These are phyloP conservation scores for Polyergus mexicanus DNA, from an alignment of 1,140 invertebrate genomes.

Conservation along the genomic window DNA sequence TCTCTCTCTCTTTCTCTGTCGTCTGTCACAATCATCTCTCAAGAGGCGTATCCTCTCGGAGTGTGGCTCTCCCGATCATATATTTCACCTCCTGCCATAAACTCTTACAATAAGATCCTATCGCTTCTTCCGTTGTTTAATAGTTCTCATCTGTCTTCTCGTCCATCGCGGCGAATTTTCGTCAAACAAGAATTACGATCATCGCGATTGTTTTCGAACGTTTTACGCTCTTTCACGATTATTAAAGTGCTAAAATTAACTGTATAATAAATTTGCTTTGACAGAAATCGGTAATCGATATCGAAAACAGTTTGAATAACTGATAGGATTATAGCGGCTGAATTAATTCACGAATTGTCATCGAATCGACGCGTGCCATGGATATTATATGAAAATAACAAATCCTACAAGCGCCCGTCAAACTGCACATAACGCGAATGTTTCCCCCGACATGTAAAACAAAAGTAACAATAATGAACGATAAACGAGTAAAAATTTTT, in stretches of 20 bases:
- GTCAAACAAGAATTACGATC: not conserved
- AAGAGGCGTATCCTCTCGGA: conserved; percentile 10
- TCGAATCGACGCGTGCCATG: conserved; percentile 4
- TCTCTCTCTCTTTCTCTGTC: not conserved
- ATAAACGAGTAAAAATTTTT: not conserved
- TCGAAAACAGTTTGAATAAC: conserved; percentile 7
- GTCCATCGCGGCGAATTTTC: not conserved
- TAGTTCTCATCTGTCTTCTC: not conserved
- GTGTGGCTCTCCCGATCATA: not conserved
- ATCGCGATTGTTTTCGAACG: not conserved
- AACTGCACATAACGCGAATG: not conserved
- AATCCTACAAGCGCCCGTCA: not conserved
- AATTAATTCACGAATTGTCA: conserved; percentile 40
- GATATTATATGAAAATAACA: conserved; percentile 56
- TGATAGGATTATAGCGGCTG: conserved; percentile 1
- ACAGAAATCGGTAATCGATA: not conserved
- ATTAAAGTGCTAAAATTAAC: not conserved
- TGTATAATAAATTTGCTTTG: conserved; percentile 5
- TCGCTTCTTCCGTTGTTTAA: not conserved
- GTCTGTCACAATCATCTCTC: conserved; percentile 47
- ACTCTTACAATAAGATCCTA: conserved; percentile 1
- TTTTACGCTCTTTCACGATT: not conserved
- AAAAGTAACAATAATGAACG: not conserved
- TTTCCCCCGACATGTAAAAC: not conserved
- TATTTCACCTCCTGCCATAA: conserved; percentile 11